phyloP scores from a whole-genome alignment of 1,140 invertebrate genomes.

The Cyclargus thomasi region DNA sequence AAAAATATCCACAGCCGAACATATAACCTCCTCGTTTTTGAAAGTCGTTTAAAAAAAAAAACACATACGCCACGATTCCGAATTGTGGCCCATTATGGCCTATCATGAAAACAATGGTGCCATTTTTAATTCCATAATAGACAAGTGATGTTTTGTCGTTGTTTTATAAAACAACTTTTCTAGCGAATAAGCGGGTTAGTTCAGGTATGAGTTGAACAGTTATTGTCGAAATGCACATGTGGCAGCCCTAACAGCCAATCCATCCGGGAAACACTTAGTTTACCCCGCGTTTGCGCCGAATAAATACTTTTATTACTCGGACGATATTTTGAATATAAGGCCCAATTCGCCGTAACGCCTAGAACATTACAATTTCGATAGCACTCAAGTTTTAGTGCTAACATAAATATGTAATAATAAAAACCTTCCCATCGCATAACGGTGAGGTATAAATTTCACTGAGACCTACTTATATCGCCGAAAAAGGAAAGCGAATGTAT shows the following conservation, averaged over 20 bases:
- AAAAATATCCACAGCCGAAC: too few species aligned
- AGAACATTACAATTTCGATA: background rate
- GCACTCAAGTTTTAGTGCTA: background rate
- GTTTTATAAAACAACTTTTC: too few species aligned
- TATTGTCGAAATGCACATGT: background rate
- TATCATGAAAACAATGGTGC: too few species aligned
- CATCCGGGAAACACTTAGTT: background rate
- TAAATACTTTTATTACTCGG: slow-evolving; percentile 9
- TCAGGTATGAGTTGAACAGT: too few species aligned
- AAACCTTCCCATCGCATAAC: background rate
- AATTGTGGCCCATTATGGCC: too few species aligned
- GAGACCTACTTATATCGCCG: background rate
- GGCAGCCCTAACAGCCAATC: background rate
- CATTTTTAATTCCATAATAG: too few species aligned
- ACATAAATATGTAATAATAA: slow-evolving; percentile 2
- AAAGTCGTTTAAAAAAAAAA: too few species aligned
- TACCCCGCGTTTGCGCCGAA: slow-evolving; percentile 3
- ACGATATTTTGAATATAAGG: slow-evolving; percentile 7
- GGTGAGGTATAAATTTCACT: background rate
- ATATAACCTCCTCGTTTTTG: too few species aligned
- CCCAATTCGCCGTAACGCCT: background rate
- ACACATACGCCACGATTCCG: too few species aligned
- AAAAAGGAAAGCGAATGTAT: background rate
- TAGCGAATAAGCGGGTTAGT: too few species aligned
- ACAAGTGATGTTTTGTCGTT: too few species aligned